Conservation (phyloP, 2,888 invertebrate genomes). For the Tridacna gigas region DNA sequence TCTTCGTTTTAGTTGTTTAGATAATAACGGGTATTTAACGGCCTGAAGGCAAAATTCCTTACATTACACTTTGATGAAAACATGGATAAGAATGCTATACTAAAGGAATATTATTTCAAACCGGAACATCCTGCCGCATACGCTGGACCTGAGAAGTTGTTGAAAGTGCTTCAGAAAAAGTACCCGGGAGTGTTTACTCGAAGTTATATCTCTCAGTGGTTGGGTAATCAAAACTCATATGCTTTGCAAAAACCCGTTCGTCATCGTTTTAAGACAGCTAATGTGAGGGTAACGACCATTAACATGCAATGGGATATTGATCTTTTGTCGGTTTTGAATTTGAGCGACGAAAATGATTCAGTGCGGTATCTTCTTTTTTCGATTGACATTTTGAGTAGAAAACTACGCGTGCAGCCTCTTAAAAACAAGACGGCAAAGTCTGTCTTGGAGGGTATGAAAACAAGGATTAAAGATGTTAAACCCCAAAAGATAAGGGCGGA, state of each 20-base stretch:
- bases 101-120: conserved; percentile 48
- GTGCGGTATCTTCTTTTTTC: conserved; percentile 47
- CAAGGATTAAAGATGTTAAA: conserved; percentile 31
- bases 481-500: conserved; percentile 32
- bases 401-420: conserved; percentile 47
- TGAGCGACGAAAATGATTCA: conserved; percentile 45
- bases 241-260: conserved; percentile 46
- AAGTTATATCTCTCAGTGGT: conserved; percentile 42
- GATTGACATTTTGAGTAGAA: conserved; percentile 51
- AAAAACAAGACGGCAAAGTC: conserved; percentile 41
- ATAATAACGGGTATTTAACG: too few species aligned
- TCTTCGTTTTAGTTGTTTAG: too few species aligned
- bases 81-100: conserved; percentile 37
- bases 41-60: too few species aligned
- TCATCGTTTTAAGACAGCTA: conserved; percentile 45
- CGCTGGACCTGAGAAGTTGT: conserved; percentile 43
- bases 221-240: conserved; percentile 48
- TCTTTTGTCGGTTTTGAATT: conserved; percentile 38
- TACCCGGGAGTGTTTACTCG: conserved; percentile 45
- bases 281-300: conserved; percentile 45
- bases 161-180: conserved; percentile 43
- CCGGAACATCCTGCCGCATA: conserved; percentile 41
- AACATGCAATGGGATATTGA: conserved; percentile 51
- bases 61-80: neutral
- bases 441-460: conserved; percentile 37